Evolutionary conservation across 2,113 vertebrate genomes (phyloP).

Genomic region (Motacilla tschutschensis): DNA sequence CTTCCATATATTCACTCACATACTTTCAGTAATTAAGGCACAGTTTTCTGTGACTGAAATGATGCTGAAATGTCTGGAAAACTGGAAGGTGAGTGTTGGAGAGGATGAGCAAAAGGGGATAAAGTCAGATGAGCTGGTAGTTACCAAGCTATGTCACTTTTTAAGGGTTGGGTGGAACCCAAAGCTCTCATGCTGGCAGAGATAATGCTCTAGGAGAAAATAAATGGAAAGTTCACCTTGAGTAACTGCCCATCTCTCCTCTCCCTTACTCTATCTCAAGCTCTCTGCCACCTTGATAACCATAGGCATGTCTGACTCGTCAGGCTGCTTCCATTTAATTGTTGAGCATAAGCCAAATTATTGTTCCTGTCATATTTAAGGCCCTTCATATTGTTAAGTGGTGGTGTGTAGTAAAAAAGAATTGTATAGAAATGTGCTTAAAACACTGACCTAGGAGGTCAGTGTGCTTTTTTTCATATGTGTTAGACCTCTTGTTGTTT

Average conservation of each 20-base stretch:
- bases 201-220: not conserved
- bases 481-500: not conserved
- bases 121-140: accelerated
- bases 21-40: not conserved
- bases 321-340: not conserved
- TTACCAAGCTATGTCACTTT: not conserved
- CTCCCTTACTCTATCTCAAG: not conserved
- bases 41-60: not conserved
- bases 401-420: not conserved
- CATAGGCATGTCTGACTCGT: not conserved
- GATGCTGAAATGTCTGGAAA: not conserved
- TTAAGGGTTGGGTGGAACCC: not conserved
- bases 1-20: not conserved
- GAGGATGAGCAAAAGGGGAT: not conserved
- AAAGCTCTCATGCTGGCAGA: not conserved
- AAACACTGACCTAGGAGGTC: not conserved
- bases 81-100: not conserved
- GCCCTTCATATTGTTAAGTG: not conserved
- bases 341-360: not conserved
- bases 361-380: not conserved
- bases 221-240: not conserved
- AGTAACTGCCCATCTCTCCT: not conserved
- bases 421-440: not conserved
- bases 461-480: not conserved
- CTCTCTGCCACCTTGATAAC: not conserved